Conservation (phyloP, 2,797 vertebrate species). For the Spinibarbus caldwelli region DNA sequence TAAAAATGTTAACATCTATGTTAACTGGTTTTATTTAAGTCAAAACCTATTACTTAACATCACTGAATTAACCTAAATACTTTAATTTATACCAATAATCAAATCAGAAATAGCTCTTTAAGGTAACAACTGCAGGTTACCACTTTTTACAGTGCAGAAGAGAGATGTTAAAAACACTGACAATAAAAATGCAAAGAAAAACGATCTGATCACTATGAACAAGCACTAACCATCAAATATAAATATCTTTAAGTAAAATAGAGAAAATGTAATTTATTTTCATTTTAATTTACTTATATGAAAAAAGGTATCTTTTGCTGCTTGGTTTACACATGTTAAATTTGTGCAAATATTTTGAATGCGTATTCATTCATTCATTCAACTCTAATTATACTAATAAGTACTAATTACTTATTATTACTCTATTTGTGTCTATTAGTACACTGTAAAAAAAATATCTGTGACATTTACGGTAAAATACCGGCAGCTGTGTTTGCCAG, state of each 20-base stretch:
- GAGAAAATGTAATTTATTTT: neutral
- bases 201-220: neutral
- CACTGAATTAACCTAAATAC: neutral
- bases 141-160: neutral
- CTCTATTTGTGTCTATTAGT: no score
- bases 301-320: no score
- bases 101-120: neutral
- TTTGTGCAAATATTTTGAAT: no score
- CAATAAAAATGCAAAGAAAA: neutral
- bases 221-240: neutral
- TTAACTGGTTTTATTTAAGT: neutral
- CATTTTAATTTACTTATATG: neutral
- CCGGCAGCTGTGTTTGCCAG: no score
- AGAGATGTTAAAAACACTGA: neutral
- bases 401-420: no score
- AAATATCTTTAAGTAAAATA: no score
- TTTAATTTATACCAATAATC: neutral
- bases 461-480: no score
- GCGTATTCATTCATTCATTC: no score
- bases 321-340: no score
- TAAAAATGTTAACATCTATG: neutral
- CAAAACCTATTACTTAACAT: neutral
- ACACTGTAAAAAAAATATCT: no score
- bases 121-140: neutral
- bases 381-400: no score